phyloP scores from a whole-genome alignment of 2,888 invertebrate genomes.

The Monopis laevigella region DNA sequence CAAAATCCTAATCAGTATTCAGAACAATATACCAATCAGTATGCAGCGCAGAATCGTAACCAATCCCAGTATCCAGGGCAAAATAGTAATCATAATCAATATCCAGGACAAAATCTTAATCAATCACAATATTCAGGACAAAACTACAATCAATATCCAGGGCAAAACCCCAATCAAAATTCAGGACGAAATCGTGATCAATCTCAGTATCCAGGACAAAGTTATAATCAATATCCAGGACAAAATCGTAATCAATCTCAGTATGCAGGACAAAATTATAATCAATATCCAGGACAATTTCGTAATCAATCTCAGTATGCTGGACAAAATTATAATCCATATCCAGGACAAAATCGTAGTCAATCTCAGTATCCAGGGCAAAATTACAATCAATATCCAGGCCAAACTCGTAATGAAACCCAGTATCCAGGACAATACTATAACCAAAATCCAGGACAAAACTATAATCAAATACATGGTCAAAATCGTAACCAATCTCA shows the following conservation, averaged over 20 bases:
- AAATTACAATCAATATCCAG: not conserved
- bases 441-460: constrained; percentile 1
- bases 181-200: not conserved
- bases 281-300: constrained; percentile 1
- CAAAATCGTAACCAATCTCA: constrained; percentile 2
- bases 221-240: not conserved
- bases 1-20: not conserved
- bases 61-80: not conserved
- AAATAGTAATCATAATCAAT: not conserved
- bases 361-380: constrained; percentile 1
- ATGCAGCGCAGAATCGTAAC: not conserved
- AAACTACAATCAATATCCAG: constrained; percentile 2
- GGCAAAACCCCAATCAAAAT: not conserved
- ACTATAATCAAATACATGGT: not conserved
- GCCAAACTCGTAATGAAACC: not conserved
- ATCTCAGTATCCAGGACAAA: not conserved
- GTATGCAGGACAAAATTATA: not conserved
- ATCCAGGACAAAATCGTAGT: constrained; percentile 1
- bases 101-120: not conserved
- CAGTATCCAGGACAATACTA: constrained; percentile 2
- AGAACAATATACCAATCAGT: not conserved
- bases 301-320: not conserved
- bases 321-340: not conserved
- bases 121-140: not conserved
- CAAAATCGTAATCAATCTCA: not conserved